Percentiles rank a stretch among this genome's conserved stretches.
These are phyloP conservation scores for Otolemur garnettii DNA, from an alignment of 2,113 vertebrate genomes.

Conservation along the genomic window DNA sequence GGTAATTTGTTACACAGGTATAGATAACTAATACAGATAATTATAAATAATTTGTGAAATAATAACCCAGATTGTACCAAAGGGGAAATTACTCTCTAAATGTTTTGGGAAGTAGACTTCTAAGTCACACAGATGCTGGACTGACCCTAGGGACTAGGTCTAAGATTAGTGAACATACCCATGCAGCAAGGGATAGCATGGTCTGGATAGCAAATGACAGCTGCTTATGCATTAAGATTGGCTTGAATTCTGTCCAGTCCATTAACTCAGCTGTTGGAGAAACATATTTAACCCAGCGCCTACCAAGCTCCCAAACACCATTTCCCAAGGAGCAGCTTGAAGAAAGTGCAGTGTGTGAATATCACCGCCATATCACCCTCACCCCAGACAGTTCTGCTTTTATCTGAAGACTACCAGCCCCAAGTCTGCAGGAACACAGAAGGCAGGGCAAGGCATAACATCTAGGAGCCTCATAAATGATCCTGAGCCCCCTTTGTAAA, in stretches of 20 bases:
- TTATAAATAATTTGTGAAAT: not conserved
- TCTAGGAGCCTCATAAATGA: not conserved
- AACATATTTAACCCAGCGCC: not conserved
- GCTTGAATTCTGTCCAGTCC: not conserved
- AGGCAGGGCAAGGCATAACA: not conserved
- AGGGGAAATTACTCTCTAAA: constrained; percentile 14
- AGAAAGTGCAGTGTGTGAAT: not conserved
- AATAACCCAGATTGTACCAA: not conserved
- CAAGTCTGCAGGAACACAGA: not conserved
- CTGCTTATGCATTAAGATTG: not conserved
- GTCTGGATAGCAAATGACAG: not conserved
- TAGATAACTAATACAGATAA: not conserved
- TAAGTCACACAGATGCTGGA: not conserved
- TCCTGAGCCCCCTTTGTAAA: not conserved
- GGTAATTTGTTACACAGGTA: not conserved
- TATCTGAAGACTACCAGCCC: not conserved
- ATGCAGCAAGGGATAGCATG: too few species aligned
- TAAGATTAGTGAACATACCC: too few species aligned
- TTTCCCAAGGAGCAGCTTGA: not conserved
- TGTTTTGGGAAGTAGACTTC: not conserved
- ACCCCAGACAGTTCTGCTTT: not conserved
- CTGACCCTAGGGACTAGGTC: too few species aligned
- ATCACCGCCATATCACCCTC: not conserved
- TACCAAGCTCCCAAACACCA: not conserved
- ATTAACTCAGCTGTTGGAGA: not conserved